Base-by-base conservation (phyloP, 1,140 invertebrate species). In the Akabosia matsudoensis region DNA sequence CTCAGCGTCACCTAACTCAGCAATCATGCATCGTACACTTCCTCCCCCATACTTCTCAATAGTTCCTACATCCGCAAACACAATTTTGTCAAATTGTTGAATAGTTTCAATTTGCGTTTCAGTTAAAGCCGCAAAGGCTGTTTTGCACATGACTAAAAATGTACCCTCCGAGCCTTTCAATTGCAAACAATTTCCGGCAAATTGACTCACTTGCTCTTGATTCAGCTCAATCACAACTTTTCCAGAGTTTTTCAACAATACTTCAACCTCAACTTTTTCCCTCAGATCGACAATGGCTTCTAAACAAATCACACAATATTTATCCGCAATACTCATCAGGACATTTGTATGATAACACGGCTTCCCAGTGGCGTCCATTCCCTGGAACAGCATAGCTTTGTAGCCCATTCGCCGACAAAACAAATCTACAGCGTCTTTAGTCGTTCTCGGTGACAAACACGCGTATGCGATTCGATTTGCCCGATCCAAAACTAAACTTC, bases 341-440 rank as follows among this genome's bases (percentile, higher is more conserved):
- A 82, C 81, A 73, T 82, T 82, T 13, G 82, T 82, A 52, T 82
- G 82, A 56, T 82, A 82, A 70, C 82, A 80, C 0, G 75, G 67
- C 51, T 71, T 37, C 14, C 76, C 76, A 22, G 31, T 64, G 24
- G 71, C 54, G 30, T 77, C 79, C 14, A 54, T 1, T 3, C 78
- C 56, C 1, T 56, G 22, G 37, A 82, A 82, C 0, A 72, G 70
- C 0, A 82, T 52, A 0, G 67, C 0, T 28, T 74, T 74, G 72
- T 78, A 82, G 22, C 75, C 75, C 28, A 80, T 73, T 64, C 30
- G n/a, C 28, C 45, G 33, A n/a, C 74, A 76, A 56, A 80, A 78
- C 0, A 74, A 22, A 33, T 79, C 73, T 7, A 82, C 33, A 30
- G 80, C 74, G 51, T 78, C 64, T 14, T 74, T 34, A 70, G 78